These are phyloP conservation scores for Cantharis rufa DNA, from an alignment of 2,888 invertebrate species.

Conservation along the genomic window DNA sequence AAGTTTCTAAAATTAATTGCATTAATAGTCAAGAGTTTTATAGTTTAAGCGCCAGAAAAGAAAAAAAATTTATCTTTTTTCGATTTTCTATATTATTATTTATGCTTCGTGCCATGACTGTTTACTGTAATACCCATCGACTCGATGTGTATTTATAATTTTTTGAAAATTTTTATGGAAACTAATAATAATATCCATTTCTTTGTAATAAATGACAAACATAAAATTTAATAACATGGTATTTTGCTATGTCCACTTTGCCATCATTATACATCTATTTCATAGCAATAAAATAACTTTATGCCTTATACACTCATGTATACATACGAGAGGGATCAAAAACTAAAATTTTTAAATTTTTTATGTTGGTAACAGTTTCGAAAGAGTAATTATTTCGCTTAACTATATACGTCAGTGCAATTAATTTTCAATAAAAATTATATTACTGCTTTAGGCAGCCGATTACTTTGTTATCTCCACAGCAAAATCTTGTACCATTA, in stretches of 20 bases:
- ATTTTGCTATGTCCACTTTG: neutral
- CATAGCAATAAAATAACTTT: neutral
- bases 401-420: neutral
- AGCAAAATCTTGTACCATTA: neutral
- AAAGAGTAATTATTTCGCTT: neutral
- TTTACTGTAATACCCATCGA: no score
- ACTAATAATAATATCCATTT: neutral
- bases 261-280: neutral
- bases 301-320: neutral
- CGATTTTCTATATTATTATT: neutral
- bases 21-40: neutral
- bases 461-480: neutral
- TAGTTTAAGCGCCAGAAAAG: neutral
- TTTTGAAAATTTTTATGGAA: neutral
- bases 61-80: neutral
- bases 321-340: neutral
- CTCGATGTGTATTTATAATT: neutral
- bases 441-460: neutral
- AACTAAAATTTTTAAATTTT: neutral
- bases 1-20: conserved; percentile 3
- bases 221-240: neutral
- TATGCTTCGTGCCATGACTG: no score
- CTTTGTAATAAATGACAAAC: neutral
- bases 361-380: neutral
- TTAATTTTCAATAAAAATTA: neutral